A percentile compares a stretch with the other conserved stretches of the same genome.
These are phyloP conservation scores for Lampris megalopsis DNA, from an alignment of 2,113 vertebrate genomes.

Conservation along the genomic window DNA sequence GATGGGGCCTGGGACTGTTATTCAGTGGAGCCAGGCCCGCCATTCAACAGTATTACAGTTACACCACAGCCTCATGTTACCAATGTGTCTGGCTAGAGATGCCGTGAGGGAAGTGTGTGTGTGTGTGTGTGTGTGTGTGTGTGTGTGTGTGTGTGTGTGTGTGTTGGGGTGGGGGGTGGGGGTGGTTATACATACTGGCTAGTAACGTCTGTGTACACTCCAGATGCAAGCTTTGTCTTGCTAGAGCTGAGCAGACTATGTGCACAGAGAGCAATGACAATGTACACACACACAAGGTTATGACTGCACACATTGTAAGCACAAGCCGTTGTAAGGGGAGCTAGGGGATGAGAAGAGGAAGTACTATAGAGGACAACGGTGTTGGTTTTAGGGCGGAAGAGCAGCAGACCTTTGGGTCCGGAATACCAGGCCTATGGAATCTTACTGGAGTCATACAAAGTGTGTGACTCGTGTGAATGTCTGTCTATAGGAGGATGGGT, in stretches of 20 bases:
- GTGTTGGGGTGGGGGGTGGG: conserved; percentile 1
- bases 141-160: conserved; percentile 4
- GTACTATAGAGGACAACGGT: conserved; percentile 21
- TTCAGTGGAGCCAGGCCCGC: conserved; percentile 19
- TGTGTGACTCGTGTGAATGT: not conserved
- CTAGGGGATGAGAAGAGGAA: not conserved
- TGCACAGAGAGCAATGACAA: conserved; percentile 9
- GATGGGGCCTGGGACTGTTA: conserved; percentile 44
- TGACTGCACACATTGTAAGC: not conserved
- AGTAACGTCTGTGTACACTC: conserved; percentile 1
- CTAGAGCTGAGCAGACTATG: not conserved
- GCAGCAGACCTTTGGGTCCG: conserved; percentile 27
- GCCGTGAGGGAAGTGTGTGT: conserved; percentile 16
- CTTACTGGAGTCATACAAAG: not conserved
- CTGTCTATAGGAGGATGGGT: conserved; percentile 17
- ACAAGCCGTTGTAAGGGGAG: not conserved
- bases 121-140: conserved; percentile 13
- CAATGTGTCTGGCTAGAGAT: conserved; percentile 47
- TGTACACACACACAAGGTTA: conserved; percentile 21
- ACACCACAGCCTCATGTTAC: conserved; percentile 63
- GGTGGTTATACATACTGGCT: not conserved
- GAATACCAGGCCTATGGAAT: not conserved
- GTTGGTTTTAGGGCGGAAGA: conserved; percentile 46
- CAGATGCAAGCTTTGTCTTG: conserved; percentile 14
- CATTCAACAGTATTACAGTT: conserved; percentile 54